These are phyloP conservation scores for Euglossa dilemma DNA, from an alignment of 1,140 invertebrate genomes.

Conservation along the genomic window DNA sequence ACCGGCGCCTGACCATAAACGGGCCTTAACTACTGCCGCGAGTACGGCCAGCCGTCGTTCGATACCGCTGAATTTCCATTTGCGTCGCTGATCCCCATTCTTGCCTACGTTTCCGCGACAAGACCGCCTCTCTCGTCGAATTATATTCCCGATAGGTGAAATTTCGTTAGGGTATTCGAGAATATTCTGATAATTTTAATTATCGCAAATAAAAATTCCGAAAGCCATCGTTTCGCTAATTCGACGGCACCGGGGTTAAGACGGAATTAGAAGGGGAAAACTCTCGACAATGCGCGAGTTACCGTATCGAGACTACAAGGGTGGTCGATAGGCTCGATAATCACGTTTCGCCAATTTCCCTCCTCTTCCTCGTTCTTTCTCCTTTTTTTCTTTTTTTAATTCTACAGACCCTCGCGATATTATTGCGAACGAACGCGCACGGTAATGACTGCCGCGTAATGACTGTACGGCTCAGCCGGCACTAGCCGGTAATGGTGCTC, in stretches of 20 bases:
- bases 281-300: no score
- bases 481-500: constrained; percentile 41
- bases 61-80: constrained; percentile 30
- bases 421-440: constrained; percentile 41
- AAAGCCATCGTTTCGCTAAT: no score
- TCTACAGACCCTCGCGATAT: constrained; percentile 40
- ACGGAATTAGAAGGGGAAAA: background rate
- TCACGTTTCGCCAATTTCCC: background rate
- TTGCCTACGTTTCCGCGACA: constrained; percentile 12
- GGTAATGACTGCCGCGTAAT: constrained; percentile 60
- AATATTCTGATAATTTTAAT: no score
- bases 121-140: background rate
- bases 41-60: background rate
- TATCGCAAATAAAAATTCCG: no score
- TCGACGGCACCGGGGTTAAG: no score
- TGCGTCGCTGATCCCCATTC: background rate
- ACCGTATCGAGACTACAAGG: constrained; percentile 4
- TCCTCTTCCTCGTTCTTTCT: background rate
- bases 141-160: background rate
- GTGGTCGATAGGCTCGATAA: constrained; percentile 28
- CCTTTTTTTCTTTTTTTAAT: constrained; percentile 24
- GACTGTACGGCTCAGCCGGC: constrained; percentile 6
- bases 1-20: constrained; percentile 35
- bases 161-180: background rate
- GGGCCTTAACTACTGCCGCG: constrained; percentile 40